Percentiles rank a stretch among this genome's conserved stretches.
Conservation (phyloP, 2,113 vertebrate genomes). For the Candoia aspera region DNA sequence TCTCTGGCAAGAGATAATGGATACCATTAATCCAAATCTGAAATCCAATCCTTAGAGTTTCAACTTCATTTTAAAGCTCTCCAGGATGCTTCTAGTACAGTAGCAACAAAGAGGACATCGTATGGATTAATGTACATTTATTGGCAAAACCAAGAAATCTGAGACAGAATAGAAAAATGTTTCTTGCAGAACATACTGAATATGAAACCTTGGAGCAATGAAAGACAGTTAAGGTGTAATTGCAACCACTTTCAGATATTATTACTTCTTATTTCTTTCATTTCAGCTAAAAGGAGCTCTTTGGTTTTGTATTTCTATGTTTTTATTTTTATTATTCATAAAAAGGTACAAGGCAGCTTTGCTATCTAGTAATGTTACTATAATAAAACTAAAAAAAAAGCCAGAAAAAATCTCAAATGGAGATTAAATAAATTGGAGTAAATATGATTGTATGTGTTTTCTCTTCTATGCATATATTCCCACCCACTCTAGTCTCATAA, state of each 20-base stretch:
- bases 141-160: conserved; percentile 43
- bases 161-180: conserved; percentile 45
- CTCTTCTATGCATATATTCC: not conserved
- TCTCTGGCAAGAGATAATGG: conserved; percentile 32
- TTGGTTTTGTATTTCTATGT: not conserved
- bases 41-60: conserved; percentile 23
- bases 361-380: conserved; percentile 2
- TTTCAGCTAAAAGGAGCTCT: conserved; percentile 47
- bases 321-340: conserved; percentile 29
- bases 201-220: conserved; percentile 46
- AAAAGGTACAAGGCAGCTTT: conserved; percentile 41
- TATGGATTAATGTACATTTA: conserved; percentile 32
- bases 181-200: conserved; percentile 40
- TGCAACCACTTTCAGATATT: conserved; percentile 42
- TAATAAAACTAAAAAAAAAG: not conserved
- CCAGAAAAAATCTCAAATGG: not conserved
- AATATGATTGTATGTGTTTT: not conserved
- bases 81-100: conserved; percentile 42
- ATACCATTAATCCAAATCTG: conserved; percentile 38
- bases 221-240: conserved; percentile 46
- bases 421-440: not conserved
- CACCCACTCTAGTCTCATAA: not conserved
- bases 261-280: conserved; percentile 44
- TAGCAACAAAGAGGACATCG: conserved; percentile 48
- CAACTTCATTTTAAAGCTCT: conserved; percentile 43